A percentile compares a stretch with the other conserved stretches of the same genome.
Evolutionary conservation across 92 coral and sea anemone species (phyloP).

Genomic region (Zoanthus solanderi): DNA sequence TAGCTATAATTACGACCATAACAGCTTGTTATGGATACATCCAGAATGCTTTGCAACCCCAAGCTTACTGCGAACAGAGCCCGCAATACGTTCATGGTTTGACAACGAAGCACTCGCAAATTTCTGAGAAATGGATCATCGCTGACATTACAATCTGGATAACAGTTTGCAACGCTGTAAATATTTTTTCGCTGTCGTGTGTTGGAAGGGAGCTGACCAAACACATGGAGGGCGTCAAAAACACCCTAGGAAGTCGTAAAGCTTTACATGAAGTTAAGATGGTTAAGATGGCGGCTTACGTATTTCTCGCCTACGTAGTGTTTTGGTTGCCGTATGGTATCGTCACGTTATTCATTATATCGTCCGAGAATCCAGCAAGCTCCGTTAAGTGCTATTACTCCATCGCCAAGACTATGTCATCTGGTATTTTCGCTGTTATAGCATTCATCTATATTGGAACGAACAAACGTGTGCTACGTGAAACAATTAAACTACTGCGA

Average conservation of each 20-base stretch:
- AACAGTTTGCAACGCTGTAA: conserved; percentile 16
- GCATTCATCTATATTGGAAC: conserved; percentile 44
- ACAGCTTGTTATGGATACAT: conserved; percentile 40
- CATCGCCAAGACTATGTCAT: conserved; percentile 25
- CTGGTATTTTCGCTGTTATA: conserved; percentile 22
- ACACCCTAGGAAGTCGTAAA: conserved; percentile 15
- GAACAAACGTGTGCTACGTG: conserved; percentile 24
- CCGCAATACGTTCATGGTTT: neutral
- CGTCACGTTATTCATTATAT: neutral
- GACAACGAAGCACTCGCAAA: conserved; percentile 21
- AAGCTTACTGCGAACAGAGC: conserved; percentile 36
- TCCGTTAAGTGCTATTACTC: conserved; percentile 14
- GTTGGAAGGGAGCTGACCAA: conserved; percentile 35
- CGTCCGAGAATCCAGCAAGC: neutral
- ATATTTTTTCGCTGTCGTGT: conserved; percentile 22
- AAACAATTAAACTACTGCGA: neutral
- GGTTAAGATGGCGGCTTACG: conserved; percentile 43
- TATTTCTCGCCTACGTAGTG: conserved; percentile 27
- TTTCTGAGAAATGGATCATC: conserved; percentile 40
- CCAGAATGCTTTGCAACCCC: conserved; percentile 41
- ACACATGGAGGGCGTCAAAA: conserved; percentile 40
- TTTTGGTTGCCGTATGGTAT: conserved; percentile 44
- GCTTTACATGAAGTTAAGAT: conserved; percentile 42
- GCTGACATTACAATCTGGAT: conserved; percentile 38
- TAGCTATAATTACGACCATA: conserved; percentile 22